Evolutionary conservation across 2,113 vertebrate genomes (phyloP), one percentile per base, ranked within the genome.

Genomic region (Marmota flaviventris): DNA sequence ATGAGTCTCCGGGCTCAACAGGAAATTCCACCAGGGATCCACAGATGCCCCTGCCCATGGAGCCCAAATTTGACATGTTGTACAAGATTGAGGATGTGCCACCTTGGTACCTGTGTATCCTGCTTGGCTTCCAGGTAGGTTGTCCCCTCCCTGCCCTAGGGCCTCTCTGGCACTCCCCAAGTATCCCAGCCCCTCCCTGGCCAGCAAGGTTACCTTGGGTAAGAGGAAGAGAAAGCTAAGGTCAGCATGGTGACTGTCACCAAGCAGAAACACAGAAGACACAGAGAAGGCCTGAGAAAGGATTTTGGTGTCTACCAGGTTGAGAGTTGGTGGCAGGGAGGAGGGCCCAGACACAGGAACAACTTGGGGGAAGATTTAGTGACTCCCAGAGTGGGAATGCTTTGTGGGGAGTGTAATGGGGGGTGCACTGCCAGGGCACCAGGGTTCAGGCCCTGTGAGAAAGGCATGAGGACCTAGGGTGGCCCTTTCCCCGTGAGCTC

Each of bases 51-150:
- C 89, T 76, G 37, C 56, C 96, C 27, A 8, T 16, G 25, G 97
- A 96, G 16, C 81, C 65, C 76, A 89, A 93, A 0, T 95, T 98
- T 81, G 99, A 99, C 94, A 99, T 99, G 99, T 98, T 99, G 96
- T 99, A 99, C 98, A 99, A 87, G 96, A 99, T 99, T 0, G 99
- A 99, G 96, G 99, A 99, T 0, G 98, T 99, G 73, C 99, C 99
- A 0, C 99, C 99, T 8, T 99, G 99, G 99, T 99, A 99, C 96
- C 99, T 99, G 96, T 99, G 99, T 96, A 97, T 99, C 93, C 98
- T 99, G 63, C 99, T 99, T 25, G 99, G 99, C 97, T 99, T 99
- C 92, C 99, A 99, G 99, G 99, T 99, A 98, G 48, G 96, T 37
- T 51, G 61, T 72, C 14, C 56, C 20, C 24, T 70, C 32, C 9